A percentile compares a stretch with the other conserved stretches of the same genome.
These are phyloP conservation scores for Ceyx margarethae DNA, from an alignment of 2,113 vertebrate species.

Conservation along the genomic window DNA sequence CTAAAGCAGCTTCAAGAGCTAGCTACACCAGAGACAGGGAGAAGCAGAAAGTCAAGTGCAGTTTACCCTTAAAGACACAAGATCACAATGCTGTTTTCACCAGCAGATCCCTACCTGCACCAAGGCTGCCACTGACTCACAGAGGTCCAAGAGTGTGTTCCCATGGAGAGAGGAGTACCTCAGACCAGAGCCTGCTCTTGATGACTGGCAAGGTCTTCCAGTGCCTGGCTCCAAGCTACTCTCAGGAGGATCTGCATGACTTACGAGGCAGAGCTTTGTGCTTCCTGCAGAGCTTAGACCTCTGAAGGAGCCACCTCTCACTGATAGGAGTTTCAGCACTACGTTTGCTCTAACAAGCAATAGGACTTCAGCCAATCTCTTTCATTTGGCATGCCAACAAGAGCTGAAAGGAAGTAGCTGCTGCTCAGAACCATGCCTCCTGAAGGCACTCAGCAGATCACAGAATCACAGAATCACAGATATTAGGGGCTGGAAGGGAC, in stretches of 20 bases:
- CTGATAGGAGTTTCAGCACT: not conserved
- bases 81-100: not conserved
- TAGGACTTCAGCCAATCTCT: not conserved
- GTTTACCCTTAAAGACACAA: not conserved
- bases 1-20: not conserved
- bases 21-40: not conserved
- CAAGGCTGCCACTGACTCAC: no score
- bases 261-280: not conserved
- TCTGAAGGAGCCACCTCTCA: not conserved
- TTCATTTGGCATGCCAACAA: not conserved
- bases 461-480: no score
- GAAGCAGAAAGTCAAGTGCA: not conserved
- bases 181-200: not conserved
- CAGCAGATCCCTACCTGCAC: not conserved
- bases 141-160: accelerated
- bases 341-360: not conserved
- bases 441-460: not conserved
- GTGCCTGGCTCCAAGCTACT: not conserved
- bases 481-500: no score
- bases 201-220: not conserved
- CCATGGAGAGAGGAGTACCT: not conserved
- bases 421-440: not conserved
- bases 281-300: not conserved
- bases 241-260: not conserved
- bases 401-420: not conserved